Conservation (phyloP, 2,113 vertebrate species). For the Urocynchramus pylzowi region DNA sequence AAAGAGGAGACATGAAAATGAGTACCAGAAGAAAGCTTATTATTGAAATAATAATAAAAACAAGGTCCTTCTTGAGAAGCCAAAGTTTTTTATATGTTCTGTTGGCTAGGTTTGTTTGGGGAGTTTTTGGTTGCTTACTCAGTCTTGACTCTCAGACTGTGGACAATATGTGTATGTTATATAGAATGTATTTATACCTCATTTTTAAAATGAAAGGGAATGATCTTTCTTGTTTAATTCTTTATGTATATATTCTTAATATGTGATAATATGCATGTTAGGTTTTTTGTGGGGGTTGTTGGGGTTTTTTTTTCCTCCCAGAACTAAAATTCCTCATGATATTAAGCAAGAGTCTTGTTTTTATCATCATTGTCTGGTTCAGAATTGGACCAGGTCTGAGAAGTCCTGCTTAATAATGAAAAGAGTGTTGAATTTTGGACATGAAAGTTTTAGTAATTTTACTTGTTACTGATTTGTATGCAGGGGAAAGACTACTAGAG, state of each 20-base stretch:
- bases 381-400: not conserved
- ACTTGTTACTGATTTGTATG: slow-evolving; percentile 7
- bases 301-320: not conserved
- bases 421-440: not conserved
- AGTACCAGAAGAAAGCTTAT: not conserved
- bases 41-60: not conserved
- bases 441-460: not conserved
- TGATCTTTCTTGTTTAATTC: not conserved
- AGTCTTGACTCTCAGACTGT: not conserved
- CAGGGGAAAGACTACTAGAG: not conserved
- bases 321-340: not conserved
- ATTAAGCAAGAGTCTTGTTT: not conserved
- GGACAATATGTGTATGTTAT: not conserved
- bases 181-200: not conserved
- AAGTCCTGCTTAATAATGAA: not conserved
- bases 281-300: not conserved
- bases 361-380: not conserved
- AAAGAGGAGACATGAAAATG: not conserved
- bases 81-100: not conserved
- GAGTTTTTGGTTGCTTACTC: not conserved
- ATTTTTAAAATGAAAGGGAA: not conserved
- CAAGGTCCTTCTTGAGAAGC: not conserved
- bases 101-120: not conserved
- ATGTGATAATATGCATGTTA: not conserved
- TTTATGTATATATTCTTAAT: not conserved